A percentile compares a stretch with the other conserved stretches of the same genome.
phyloP scores from a whole-genome alignment of 2,113 vertebrate species.

The Ascaphus truei region DNA sequence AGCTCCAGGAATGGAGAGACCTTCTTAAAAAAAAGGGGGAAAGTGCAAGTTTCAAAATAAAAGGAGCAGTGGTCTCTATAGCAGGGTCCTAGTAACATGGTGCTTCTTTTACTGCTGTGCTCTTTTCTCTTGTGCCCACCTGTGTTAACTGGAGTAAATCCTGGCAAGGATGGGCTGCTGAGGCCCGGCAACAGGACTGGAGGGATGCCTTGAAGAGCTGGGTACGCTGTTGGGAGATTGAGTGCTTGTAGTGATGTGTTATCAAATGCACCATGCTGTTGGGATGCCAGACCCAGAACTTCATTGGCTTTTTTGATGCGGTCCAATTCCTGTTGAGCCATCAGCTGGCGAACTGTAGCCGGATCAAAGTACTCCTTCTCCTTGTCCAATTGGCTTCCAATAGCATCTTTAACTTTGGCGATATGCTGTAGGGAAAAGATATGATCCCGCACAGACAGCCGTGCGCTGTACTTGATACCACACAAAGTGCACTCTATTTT shows the following conservation, averaged over 20 bases:
- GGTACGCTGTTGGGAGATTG: conserved; percentile 90
- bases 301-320: conserved; percentile 98
- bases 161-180: conserved; percentile 91
- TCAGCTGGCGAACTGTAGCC: conserved; percentile 94
- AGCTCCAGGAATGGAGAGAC: too few relatives aligned
- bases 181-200: conserved; percentile 93
- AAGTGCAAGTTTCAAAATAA: too few relatives aligned
- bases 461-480: conserved; percentile 96
- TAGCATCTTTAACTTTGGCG: conserved; percentile 97
- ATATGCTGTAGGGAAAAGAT: conserved; percentile 99
- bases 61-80: too few relatives aligned
- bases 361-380: conserved; percentile 99
- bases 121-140: conserved; percentile 65
- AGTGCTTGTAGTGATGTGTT: conserved; percentile 88
- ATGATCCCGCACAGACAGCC: conserved; percentile 96
- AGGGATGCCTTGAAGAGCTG: conserved; percentile 92
- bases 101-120: background rate
- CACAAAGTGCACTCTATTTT: conserved; percentile 98
- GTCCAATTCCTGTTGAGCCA: conserved; percentile 98
- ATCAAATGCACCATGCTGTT: conserved; percentile 94
- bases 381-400: conserved; percentile 96
- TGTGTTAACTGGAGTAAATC: conserved; percentile 97
- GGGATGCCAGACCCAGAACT: conserved; percentile 88
- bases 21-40: too few relatives aligned
- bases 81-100: too few relatives aligned